These are phyloP conservation scores for Pandemis corylana DNA, from an alignment of 2,888 invertebrate genomes.

Conservation along the genomic window DNA sequence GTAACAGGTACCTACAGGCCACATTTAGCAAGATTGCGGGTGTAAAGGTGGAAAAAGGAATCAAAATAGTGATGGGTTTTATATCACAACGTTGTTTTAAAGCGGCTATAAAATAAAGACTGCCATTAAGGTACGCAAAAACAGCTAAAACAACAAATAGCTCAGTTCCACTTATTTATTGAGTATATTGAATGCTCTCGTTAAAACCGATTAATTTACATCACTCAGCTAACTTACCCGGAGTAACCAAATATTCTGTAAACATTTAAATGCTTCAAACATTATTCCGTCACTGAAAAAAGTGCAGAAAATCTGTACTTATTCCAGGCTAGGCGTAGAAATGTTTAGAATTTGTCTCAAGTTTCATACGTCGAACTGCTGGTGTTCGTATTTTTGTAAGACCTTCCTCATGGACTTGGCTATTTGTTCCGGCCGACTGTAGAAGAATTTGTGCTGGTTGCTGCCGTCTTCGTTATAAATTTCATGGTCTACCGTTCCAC, in stretches of 20 bases:
- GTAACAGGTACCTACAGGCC: no score
- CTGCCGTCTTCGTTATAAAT: slow-evolving; percentile 85
- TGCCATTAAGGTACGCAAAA: not conserved
- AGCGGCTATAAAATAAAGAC: not conserved
- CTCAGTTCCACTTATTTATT: slow-evolving; percentile 5
- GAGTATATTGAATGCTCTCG: not conserved
- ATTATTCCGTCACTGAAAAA: slow-evolving; percentile 20
- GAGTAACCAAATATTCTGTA: not conserved
- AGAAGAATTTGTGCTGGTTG: slow-evolving; percentile 85
- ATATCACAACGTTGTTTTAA: not conserved
- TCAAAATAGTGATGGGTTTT: no score
- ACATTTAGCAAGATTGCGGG: no score
- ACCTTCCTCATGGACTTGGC: slow-evolving; percentile 80
- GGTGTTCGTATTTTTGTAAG: slow-evolving; percentile 67
- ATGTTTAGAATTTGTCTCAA: not conserved
- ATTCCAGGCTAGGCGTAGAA: not conserved
- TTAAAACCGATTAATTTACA: not conserved
- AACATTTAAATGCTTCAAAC: not conserved
- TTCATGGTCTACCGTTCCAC: slow-evolving; percentile 81
- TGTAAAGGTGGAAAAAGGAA: no score
- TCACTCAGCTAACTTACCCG: not conserved
- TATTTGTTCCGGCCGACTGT: slow-evolving; percentile 80
- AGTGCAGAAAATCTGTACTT: not conserved
- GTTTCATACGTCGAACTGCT: slow-evolving; percentile 66
- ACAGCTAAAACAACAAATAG: not conserved